Evolutionary conservation across 2,888 invertebrate species (phyloP).

Genomic region (Odontomyia ornata): DNA sequence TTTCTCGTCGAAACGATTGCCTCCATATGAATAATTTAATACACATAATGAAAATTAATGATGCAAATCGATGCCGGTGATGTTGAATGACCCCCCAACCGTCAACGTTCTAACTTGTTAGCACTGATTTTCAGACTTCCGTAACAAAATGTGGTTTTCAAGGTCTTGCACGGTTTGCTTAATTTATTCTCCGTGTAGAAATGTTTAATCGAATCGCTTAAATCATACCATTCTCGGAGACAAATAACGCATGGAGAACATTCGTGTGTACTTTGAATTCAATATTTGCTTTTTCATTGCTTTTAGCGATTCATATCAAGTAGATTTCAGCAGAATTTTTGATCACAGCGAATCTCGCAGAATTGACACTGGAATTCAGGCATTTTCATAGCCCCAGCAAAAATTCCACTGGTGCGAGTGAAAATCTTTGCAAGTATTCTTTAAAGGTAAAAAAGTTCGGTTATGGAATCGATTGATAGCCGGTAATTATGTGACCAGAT

Average conservation of each 20-base stretch:
- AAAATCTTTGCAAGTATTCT: no score
- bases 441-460: no score
- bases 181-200: neutral
- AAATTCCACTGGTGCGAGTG: no score
- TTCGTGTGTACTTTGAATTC: neutral
- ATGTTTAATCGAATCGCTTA: neutral
- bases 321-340: no score
- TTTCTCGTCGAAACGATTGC: no score
- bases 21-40: neutral
- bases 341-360: no score
- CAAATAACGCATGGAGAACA: neutral
- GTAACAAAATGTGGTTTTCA: neutral
- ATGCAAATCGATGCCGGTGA: constrained; percentile 4
- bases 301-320: neutral
- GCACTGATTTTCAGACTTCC: constrained; percentile 23
- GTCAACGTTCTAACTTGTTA: constrained; percentile 1
- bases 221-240: neutral
- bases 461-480: no score
- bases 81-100: neutral
- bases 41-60: constrained; percentile 46
- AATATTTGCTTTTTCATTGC: neutral
- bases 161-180: neutral
- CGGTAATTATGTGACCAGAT: no score
- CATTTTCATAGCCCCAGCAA: no score
- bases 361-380: no score